These are phyloP conservation scores for Dunckerocampus dactyliophorus DNA, from an alignment of 2,113 vertebrate species.

Conservation along the genomic window DNA sequence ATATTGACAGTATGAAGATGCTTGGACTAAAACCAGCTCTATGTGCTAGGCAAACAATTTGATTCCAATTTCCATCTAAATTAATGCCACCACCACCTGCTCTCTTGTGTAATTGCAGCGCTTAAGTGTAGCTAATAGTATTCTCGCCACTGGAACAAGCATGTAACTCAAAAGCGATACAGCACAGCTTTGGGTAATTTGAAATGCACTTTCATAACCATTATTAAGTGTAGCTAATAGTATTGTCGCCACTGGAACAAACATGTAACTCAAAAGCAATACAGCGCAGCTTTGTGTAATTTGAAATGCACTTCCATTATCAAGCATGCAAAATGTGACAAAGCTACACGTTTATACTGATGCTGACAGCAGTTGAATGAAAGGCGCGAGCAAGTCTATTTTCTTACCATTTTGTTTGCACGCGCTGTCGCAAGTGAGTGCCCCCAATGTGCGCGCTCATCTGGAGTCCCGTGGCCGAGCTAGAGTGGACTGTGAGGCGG, in stretches of 20 bases:
- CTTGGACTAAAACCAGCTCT: slow-evolving; percentile 28
- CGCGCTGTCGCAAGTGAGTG: slow-evolving; percentile 18
- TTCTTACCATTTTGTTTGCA: slow-evolving; percentile 67
- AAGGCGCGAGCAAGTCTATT: background rate
- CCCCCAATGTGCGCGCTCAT: slow-evolving; percentile 46
- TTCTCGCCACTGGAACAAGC: slow-evolving; percentile 6
- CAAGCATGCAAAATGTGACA: background rate
- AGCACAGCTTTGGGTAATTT: background rate
- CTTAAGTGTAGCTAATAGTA: slow-evolving; percentile 9
- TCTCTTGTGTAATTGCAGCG: background rate
- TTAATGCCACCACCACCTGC: slow-evolving; percentile 35
- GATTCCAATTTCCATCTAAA: slow-evolving; percentile 19
- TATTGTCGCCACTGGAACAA: slow-evolving; percentile 6
- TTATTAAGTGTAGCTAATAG: slow-evolving; percentile 10
- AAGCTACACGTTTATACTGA: background rate
- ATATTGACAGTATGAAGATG: slow-evolving; percentile 24
- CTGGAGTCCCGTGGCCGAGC: slow-evolving; percentile 39
- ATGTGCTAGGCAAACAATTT: slow-evolving; percentile 23
- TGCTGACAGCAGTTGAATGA: background rate
- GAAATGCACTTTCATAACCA: slow-evolving; percentile 8
- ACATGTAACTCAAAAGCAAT: background rate
- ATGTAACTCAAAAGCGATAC: background rate
- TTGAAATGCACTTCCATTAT: background rate
- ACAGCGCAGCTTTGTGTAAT: background rate
- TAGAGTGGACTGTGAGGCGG: slow-evolving; percentile 39